Evolutionary conservation across 2,888 invertebrate genomes (phyloP).

Genomic region (Xiphydria camelus): DNA sequence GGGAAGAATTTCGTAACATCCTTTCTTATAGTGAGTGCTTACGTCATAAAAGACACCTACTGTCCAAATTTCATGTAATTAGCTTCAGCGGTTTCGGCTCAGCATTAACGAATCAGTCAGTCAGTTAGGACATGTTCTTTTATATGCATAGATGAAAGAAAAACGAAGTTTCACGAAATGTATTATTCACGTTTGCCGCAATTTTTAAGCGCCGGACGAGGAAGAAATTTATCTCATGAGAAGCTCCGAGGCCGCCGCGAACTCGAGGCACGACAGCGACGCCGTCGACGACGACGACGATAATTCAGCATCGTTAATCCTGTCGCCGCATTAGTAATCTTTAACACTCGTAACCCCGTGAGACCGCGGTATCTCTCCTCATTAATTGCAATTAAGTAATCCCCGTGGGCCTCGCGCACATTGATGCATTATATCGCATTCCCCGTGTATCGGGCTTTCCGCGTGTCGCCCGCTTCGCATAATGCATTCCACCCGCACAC

Average conservation of each 20-base stretch:
- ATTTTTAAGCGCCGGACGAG: slow-evolving; percentile 8
- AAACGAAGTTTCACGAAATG: slow-evolving; percentile 5
- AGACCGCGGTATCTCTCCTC: slow-evolving; percentile 52
- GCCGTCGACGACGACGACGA: slow-evolving; percentile 27
- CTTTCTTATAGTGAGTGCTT: too few species aligned
- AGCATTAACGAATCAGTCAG: too few species aligned
- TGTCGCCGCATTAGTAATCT: slow-evolving; percentile 54
- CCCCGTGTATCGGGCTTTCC: slow-evolving; percentile 28
- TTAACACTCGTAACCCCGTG: slow-evolving; percentile 46
- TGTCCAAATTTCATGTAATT: too few species aligned
- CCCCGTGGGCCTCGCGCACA: slow-evolving; percentile 31
- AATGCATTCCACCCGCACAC: slow-evolving; percentile 17
- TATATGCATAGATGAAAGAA: too few species aligned
- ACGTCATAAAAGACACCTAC: too few species aligned
- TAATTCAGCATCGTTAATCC: slow-evolving; percentile 56
- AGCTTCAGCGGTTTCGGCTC: too few species aligned
- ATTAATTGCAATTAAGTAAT: slow-evolving; percentile 58
- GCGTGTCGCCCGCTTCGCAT: slow-evolving; percentile 23
- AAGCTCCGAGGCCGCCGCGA: slow-evolving; percentile 11
- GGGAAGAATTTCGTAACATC: too few species aligned
- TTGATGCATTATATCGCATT: slow-evolving; percentile 38
- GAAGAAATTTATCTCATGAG: slow-evolving; percentile 17
- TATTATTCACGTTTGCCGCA: slow-evolving; percentile 8
- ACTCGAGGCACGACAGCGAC: background rate
- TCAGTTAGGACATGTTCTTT: too few species aligned